A percentile compares a stretch with the other conserved stretches of the same genome.
These are phyloP conservation scores for Platynereis dumerilii DNA, from an alignment of 2,888 invertebrate species.

Conservation along the genomic window DNA sequence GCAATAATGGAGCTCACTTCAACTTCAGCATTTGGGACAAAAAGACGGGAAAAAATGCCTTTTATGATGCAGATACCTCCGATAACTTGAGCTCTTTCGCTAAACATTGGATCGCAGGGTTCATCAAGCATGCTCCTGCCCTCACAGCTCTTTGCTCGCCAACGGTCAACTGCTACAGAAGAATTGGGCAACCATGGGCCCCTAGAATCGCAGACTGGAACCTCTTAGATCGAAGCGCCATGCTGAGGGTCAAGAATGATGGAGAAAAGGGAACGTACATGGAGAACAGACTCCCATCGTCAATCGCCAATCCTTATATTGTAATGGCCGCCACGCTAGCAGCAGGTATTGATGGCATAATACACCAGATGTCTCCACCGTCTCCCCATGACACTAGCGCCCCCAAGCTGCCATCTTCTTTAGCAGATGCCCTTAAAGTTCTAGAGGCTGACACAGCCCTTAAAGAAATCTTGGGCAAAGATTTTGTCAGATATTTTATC, in stretches of 20 bases:
- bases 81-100: conserved; percentile 13
- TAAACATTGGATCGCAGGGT: conserved; percentile 27
- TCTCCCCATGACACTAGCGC: no score
- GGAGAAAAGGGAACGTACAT: no score
- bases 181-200: conserved; percentile 18
- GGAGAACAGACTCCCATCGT: no score
- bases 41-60: not conserved
- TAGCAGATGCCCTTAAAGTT: no score
- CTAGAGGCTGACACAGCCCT: no score
- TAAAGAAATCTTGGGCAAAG: no score
- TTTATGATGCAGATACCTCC: conserved; percentile 8
- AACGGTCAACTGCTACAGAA: conserved; percentile 30
- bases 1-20: not conserved
- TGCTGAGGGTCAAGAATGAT: conserved; percentile 13
- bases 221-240: conserved; percentile 16
- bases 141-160: conserved; percentile 25
- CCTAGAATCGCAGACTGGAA: conserved; percentile 24
- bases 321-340: no score
- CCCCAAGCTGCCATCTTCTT: no score
- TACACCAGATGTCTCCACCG: no score
- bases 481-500: no score
- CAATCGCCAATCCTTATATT: no score
- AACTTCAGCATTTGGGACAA: conserved; percentile 4
- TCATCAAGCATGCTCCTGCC: conserved; percentile 25
- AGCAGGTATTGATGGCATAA: no score